phyloP scores from a whole-genome alignment of 2,888 invertebrate genomes.

The Patella ulyssiponensis region DNA sequence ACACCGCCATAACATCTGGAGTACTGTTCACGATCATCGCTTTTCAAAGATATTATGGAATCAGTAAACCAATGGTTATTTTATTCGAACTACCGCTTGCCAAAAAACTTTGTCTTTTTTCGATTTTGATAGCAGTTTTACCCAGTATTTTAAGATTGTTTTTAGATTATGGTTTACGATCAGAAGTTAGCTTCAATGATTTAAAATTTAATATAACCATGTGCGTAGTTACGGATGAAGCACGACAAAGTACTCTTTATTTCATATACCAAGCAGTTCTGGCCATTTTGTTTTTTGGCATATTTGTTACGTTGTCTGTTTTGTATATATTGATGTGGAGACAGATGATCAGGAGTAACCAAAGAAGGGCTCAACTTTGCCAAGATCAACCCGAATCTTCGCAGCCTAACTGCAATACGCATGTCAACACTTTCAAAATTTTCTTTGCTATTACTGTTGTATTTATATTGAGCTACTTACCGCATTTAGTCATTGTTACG shows the following conservation, averaged over 20 bases:
- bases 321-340: constrained; percentile 23
- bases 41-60: constrained; percentile 16
- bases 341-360: background rate
- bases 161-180: constrained; percentile 7
- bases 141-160: constrained; percentile 15
- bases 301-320: constrained; percentile 8
- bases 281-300: constrained; percentile 6
- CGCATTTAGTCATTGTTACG: constrained; percentile 17
- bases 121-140: constrained; percentile 1
- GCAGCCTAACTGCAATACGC: constrained; percentile 14
- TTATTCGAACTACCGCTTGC: background rate
- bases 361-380: background rate
- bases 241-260: background rate
- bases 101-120: constrained; percentile 10
- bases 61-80: constrained; percentile 15
- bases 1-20: constrained; percentile 10
- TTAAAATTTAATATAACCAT: constrained; percentile 17
- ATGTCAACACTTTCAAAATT: constrained; percentile 18
- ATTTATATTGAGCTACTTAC: constrained; percentile 25
- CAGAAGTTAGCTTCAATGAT: constrained; percentile 5
- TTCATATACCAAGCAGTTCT: constrained; percentile 14
- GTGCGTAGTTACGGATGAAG: constrained; percentile 20
- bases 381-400: background rate
- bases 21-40: constrained; percentile 21
- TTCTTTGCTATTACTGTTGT: constrained; percentile 24